Conservation (phyloP, 2,797 vertebrate species). For the Hybognathus amarus region DNA sequence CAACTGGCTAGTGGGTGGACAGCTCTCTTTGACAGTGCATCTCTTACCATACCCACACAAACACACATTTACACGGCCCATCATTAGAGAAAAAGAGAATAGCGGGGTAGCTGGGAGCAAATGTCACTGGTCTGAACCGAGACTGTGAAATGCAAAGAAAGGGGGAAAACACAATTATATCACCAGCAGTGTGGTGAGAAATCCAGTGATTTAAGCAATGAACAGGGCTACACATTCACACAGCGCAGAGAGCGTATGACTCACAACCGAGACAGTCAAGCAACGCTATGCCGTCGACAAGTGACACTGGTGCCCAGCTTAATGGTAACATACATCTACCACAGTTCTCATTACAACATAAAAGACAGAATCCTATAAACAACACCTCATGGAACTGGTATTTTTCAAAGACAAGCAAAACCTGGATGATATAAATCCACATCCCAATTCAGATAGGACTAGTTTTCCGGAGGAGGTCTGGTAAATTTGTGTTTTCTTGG, state of each 20-base stretch:
- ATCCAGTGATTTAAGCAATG: conserved; percentile 19
- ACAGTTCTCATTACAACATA: background rate
- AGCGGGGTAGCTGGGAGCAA: conserved; percentile 50
- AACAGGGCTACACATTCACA: conserved; percentile 25
- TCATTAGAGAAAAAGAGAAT: conserved; percentile 57
- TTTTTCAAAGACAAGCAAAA: background rate
- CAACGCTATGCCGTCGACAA: background rate
- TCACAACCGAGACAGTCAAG: conserved; percentile 19
- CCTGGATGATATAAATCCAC: conserved; percentile 1
- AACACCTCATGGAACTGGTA: conserved; percentile 1
- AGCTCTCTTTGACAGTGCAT: conserved; percentile 57
- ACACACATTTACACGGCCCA: conserved; percentile 35
- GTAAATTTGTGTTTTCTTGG: conserved; percentile 10
- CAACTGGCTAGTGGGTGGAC: conserved; percentile 64
- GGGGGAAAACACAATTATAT: conserved; percentile 55
- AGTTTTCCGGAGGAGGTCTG: background rate
- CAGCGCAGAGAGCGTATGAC: conserved; percentile 24
- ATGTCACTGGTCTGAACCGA: conserved; percentile 53
- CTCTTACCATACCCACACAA: conserved; percentile 54
- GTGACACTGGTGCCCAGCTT: conserved; percentile 7
- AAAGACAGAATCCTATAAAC: conserved; percentile 19
- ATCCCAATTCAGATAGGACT: background rate
- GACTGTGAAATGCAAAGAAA: conserved; percentile 54
- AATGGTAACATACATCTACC: background rate
- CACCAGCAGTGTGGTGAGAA: conserved; percentile 36